phyloP scores from a whole-genome alignment of 1,140 invertebrate species.

The Harpegnathos saltator region DNA sequence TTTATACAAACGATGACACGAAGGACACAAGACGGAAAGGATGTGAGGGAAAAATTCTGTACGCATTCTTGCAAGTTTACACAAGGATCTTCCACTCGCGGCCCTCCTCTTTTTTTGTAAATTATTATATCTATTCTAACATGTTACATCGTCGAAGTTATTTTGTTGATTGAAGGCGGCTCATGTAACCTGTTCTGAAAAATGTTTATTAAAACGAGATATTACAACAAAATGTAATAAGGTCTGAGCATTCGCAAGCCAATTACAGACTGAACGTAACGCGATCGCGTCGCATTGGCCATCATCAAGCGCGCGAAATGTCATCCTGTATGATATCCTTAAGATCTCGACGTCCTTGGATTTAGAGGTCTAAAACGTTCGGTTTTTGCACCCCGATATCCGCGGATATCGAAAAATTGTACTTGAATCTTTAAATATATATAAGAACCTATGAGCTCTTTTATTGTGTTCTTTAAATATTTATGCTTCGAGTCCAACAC shows the following conservation, averaged over 20 bases:
- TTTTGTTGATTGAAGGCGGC: slow-evolving; percentile 40
- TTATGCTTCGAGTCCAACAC: not conserved
- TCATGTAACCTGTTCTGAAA: slow-evolving; percentile 58
- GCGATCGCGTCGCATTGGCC: slow-evolving; percentile 18
- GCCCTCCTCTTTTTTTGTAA: not conserved
- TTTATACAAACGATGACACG: slow-evolving; percentile 71
- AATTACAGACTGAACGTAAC: slow-evolving; percentile 58
- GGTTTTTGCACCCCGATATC: not conserved
- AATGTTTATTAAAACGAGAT: slow-evolving; percentile 64
- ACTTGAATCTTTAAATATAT: too few species aligned
- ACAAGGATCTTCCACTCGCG: slow-evolving; percentile 48
- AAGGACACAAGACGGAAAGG: slow-evolving; percentile 61
- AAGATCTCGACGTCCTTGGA: slow-evolving; percentile 48
- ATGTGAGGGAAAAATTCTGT: slow-evolving; percentile 51
- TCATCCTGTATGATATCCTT: slow-evolving; percentile 4
- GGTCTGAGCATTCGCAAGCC: slow-evolving; percentile 57
- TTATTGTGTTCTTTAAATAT: not conserved
- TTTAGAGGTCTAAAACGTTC: slow-evolving; percentile 46
- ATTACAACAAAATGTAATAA: slow-evolving; percentile 64
- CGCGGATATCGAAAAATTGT: slow-evolving; percentile 3
- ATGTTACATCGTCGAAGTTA: slow-evolving; percentile 28
- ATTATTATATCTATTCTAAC: slow-evolving; percentile 37
- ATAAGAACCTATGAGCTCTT: too few species aligned
- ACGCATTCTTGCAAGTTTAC: slow-evolving; percentile 49
- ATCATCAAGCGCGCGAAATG: slow-evolving; percentile 36